These are phyloP conservation scores for Pseudanteris insignis DNA, from an alignment of 2,888 invertebrate genomes.

Conservation along the genomic window DNA sequence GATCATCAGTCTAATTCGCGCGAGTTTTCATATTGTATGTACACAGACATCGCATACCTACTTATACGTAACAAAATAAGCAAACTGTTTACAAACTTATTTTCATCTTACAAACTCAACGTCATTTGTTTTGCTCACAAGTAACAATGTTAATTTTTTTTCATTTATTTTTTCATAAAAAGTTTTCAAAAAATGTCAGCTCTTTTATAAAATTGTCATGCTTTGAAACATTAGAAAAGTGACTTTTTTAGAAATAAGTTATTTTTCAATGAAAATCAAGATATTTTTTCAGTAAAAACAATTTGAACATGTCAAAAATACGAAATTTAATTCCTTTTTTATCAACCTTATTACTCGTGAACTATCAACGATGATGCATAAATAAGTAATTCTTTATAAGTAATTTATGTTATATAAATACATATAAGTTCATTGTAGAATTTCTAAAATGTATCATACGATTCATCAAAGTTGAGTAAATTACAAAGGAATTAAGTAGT, in stretches of 20 bases:
- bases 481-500: conserved; percentile 3
- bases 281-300: too few relatives aligned
- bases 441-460: neutral
- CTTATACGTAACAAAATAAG: conserved; percentile 41
- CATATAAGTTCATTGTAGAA: neutral
- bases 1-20: conserved; percentile 49
- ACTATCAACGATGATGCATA: conserved; percentile 1
- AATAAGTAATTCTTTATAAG: conserved; percentile 2
- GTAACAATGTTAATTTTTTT: conserved; percentile 1
- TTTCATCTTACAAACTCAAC: conserved; percentile 19
- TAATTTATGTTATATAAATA: conserved; percentile 2
- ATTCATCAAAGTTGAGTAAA: conserved; percentile 4
- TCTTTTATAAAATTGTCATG: too few relatives aligned
- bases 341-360: neutral
- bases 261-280: too few relatives aligned
- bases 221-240: too few relatives aligned
- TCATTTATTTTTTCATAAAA: conserved; percentile 12
- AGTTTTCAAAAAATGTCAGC: too few relatives aligned
- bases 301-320: neutral
- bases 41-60: conserved; percentile 24
- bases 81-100: conserved; percentile 27
- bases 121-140: neutral
- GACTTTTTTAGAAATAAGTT: too few relatives aligned
- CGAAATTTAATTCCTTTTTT: neutral
- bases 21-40: conserved; percentile 39